Base-by-base conservation (phyloP, 2,797 vertebrate genomes). In the Pachyuromys duprasi region DNA sequence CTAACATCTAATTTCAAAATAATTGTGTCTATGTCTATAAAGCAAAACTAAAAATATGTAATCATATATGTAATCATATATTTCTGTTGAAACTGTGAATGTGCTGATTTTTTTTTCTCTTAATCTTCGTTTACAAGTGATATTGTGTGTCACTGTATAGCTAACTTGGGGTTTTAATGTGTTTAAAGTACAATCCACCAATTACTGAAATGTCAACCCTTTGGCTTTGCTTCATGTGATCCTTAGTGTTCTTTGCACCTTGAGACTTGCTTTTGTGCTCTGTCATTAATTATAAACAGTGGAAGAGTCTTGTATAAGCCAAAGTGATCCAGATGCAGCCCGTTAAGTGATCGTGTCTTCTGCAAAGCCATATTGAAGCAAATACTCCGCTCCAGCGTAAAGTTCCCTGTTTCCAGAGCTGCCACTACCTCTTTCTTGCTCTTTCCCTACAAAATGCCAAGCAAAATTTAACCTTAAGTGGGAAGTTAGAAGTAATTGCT, bases 361-460 rank as follows among this genome's bases (percentile, higher is more conserved):
- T 96, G 92, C 57, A 97, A 98, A 98, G 98, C 97, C 98, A 98
- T 98, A 98, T 1, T 82, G 7, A 96, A 97, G 93, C 79, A 7
- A 96, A 97, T 92, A 80, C 93, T 80, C 8, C 55, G 1, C 96
- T 31, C 49, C 14, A 84, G 93, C 78, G 80, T 94, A 94, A 89
- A 45, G 5, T 95, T 97, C 93, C 95, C 79, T 95, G 74, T 97
- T 95, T 94, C 97, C 93, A 96, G 95, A 95, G 93, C 72, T 98
- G 94, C 82, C 94, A 91, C 97, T 98, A 98, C 98, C 98, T 98
- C 98, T 97, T 31, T 91, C 90, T 90, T 55, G 81, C 74, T 96
- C 94, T 6, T 75, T 96, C 94, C 82, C 89, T 97, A 95, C 93
- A 89, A 97, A 97, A 97, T 93, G 49, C 53, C 93, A 97, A 94